Evolutionary conservation across 2,888 invertebrate species (phyloP).

Genomic region (Cactoblastis cactorum): DNA sequence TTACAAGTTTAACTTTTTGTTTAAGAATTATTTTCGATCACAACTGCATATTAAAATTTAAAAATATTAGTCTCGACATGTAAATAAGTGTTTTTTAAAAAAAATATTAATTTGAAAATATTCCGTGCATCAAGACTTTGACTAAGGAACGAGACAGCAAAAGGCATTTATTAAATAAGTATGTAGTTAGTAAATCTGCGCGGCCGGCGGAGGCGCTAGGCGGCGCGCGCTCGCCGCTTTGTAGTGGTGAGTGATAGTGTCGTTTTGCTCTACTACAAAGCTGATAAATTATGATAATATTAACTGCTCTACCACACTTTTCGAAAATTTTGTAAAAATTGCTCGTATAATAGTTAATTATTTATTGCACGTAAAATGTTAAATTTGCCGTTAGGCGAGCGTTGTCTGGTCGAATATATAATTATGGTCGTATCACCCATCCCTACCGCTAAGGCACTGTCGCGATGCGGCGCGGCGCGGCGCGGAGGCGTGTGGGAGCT

Average conservation of each 20-base stretch:
- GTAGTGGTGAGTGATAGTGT: constrained; percentile 22
- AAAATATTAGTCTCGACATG: too few species aligned
- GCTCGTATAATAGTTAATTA: neutral
- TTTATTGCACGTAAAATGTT: neutral
- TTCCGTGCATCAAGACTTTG: too few species aligned
- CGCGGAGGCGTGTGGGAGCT: constrained; percentile 56
- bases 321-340: neutral
- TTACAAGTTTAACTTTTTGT: neutral
- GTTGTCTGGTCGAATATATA: neutral
- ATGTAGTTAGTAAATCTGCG: too few species aligned
- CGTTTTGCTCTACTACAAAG: neutral
- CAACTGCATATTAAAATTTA: too few species aligned
- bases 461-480: constrained; percentile 39
- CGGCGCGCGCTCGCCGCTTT: constrained; percentile 34
- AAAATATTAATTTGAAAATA: too few species aligned
- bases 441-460: constrained; percentile 55
- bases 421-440: constrained; percentile 21
- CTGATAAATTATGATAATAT: neutral
- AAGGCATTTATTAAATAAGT: neutral
- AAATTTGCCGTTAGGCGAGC: neutral
- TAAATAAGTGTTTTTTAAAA: too few species aligned
- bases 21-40: too few species aligned
- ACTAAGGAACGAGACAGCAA: neutral
- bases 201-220: constrained; percentile 17
- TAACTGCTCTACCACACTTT: neutral